phyloP scores from a whole-genome alignment of 2,797 vertebrate species.

The Hippoglossus hippoglossus region DNA sequence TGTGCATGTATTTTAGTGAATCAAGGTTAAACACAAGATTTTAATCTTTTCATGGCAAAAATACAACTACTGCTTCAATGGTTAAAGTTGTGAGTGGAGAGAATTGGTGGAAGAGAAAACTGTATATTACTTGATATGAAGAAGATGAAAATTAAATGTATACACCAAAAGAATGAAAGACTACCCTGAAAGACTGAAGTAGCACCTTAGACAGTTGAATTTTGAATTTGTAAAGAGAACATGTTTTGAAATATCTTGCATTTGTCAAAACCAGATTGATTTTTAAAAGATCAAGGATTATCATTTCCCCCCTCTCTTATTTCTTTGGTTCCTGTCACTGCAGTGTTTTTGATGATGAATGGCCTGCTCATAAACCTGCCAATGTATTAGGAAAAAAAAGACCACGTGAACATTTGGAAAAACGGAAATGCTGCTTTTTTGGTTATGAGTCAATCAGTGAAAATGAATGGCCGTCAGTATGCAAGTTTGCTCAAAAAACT shows the following conservation, averaged over 20 bases:
- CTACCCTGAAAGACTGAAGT: slow-evolving; percentile 91
- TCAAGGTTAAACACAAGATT: slow-evolving; percentile 96
- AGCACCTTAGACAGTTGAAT: slow-evolving; percentile 89
- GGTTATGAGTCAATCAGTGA: slow-evolving; percentile 81
- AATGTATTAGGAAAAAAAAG: slow-evolving; percentile 69
- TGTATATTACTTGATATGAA: slow-evolving; percentile 86
- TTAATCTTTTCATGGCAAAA: slow-evolving; percentile 94
- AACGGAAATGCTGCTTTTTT: slow-evolving; percentile 81
- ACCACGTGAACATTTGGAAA: slow-evolving; percentile 72
- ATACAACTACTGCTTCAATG: slow-evolving; percentile 84
- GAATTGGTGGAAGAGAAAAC: slow-evolving; percentile 67
- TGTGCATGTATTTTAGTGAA: slow-evolving; percentile 97
- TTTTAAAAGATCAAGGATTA: slow-evolving; percentile 76
- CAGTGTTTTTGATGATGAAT: slow-evolving; percentile 75
- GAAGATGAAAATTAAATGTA: slow-evolving; percentile 90
- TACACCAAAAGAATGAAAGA: slow-evolving; percentile 88
- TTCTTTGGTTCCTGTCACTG: slow-evolving; percentile 71
- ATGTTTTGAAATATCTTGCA: slow-evolving; percentile 79
- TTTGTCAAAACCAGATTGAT: slow-evolving; percentile 77
- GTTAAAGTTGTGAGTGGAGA: slow-evolving; percentile 71
- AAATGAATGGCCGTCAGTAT: slow-evolving; percentile 86
- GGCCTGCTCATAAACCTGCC: slow-evolving; percentile 78
- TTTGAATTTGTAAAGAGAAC: slow-evolving; percentile 82
- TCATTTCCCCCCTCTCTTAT: slow-evolving; percentile 39
- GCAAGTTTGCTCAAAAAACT: slow-evolving; percentile 90